Base-by-base conservation (phyloP, 2,888 invertebrate genomes). In the Abrostola triplasia region DNA sequence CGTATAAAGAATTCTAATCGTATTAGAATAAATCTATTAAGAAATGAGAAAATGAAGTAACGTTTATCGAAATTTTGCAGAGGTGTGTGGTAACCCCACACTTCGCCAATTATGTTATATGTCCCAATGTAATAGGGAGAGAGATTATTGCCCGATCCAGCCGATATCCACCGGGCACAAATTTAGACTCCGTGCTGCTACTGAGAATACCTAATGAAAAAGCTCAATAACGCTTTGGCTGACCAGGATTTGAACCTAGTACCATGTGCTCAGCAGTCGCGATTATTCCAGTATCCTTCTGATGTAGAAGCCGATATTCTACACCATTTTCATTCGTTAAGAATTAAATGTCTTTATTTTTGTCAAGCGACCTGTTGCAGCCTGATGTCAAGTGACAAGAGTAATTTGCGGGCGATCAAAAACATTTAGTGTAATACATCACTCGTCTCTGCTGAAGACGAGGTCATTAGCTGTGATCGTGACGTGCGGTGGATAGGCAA, bases 401-500 rank as follows among this genome's bases (percentile, higher is more conserved):
- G 6, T 59, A 54, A 40, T 12, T 38, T 40, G 62, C 35, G 51
- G n/a, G 9, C 6, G 13, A 36, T 11, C 36, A 52, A 60, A 64
- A 61, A 44, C 36, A 38, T 51, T 40, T 8, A 35, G 11, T 12
- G 42, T 5, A 38, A 65, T 62, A 53, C 42, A 61, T 65, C 55
- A 61, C 52, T 44, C 4, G 37, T n/a, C 50, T 40, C 52, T 63
- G 66, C 35, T 10, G 10, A 6, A 57, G 59, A 73, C 67, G 40
- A 10, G 9, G 12, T 24, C 38, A 71, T 63, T 56, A 56, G 42
- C 52, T 50, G 47, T 36, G 40, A 50, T 63, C 57, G 49, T 50
- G 47, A 5, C 36, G 44, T 63, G 62, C 48, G 35, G 42, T 58
- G 12, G 54, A 47, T 49, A 7, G n/a, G 35, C 41, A 58, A 75